phyloP scores from a whole-genome alignment of 2,888 invertebrate genomes.

The Dromius quadrimaculatus region DNA sequence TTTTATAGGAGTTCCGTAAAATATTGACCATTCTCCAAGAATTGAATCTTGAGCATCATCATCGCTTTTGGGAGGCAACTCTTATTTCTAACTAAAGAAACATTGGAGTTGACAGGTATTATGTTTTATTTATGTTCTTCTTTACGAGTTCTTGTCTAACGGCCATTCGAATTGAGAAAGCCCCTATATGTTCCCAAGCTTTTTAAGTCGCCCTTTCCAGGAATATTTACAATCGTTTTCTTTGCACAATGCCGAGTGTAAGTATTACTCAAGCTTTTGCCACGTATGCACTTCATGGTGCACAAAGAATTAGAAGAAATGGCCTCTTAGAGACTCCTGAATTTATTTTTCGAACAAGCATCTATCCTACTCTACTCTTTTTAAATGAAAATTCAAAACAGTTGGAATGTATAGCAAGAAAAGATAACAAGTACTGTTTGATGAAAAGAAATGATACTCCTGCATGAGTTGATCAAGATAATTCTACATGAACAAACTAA shows the following conservation, averaged over 20 bases:
- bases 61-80: too few relatives aligned
- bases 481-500: too few relatives aligned
- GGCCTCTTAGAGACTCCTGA: conserved; percentile 13
- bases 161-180: conserved; percentile 49
- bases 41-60: too few relatives aligned
- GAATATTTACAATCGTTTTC: conserved; percentile 47
- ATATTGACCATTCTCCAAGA: too few relatives aligned
- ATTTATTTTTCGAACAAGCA: too few relatives aligned
- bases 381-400: too few relatives aligned
- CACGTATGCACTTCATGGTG: conserved; percentile 45
- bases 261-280: conserved; percentile 39
- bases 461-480: too few relatives aligned
- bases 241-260: conserved; percentile 6
- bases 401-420: too few relatives aligned
- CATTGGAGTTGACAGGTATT: conserved; percentile 15
- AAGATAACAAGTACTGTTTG: too few relatives aligned
- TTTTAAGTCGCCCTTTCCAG: conserved; percentile 47
- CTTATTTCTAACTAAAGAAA: conserved; percentile 13
- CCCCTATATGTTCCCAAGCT: conserved; percentile 49
- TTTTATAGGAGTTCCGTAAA: too few relatives aligned
- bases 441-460: too few relatives aligned
- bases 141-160: conserved; percentile 47
- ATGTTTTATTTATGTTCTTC: conserved; percentile 48
- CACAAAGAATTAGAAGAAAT: conserved; percentile 31
- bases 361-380: too few relatives aligned